Base-by-base conservation (phyloP, 2,797 vertebrate genomes). In the Philypnodon macrostomus region DNA sequence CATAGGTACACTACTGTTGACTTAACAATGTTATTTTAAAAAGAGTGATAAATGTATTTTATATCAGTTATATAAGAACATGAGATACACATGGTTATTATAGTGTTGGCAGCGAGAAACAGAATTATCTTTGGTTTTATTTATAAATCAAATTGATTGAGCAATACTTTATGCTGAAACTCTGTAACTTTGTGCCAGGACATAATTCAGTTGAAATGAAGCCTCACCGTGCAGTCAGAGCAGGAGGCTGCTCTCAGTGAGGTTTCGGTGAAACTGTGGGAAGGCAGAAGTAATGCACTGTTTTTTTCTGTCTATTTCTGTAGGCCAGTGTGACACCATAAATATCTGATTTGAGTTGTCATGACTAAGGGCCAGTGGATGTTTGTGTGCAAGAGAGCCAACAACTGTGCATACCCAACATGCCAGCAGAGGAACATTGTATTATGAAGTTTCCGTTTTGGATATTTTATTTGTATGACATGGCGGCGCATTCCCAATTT, bases 351-450 rank as follows among this genome's bases (percentile, higher is more conserved):
- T 73, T 74, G 53, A 67, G 72, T 71, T 56, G 61, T 53, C 50
- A 58, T 53, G 58, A 79, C 34, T 37, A 33, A 44, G 27, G 55
- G 29, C 39, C 34, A 26, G 44, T 63, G 67, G 60, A 58, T 47
- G 16, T 35, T 33, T 55, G 60, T 37, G 10, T 42, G n/a, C 19
- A 23, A 17, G 44, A 41, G 35, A 42, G 36, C 35, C 41, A 75
- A 70, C 77, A 79, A 78, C 75, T 74, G 75, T 27, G 47, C 72
- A 80, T 82, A 57, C 70, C 69, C 74, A 36, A 63, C 78, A 75
- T 83, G 67, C 81, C 81, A 58, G n/a, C 24, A 53, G 47, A 14
- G 3, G 53, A 66, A 58, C 60, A 18, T 9, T 7, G 30, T 24
- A 59, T 67, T 42, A 67, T 17, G 36, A 68, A 56, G 27, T 62